Conservation (phyloP, 2,113 vertebrate genomes). For the Elanus axillaris region DNA sequence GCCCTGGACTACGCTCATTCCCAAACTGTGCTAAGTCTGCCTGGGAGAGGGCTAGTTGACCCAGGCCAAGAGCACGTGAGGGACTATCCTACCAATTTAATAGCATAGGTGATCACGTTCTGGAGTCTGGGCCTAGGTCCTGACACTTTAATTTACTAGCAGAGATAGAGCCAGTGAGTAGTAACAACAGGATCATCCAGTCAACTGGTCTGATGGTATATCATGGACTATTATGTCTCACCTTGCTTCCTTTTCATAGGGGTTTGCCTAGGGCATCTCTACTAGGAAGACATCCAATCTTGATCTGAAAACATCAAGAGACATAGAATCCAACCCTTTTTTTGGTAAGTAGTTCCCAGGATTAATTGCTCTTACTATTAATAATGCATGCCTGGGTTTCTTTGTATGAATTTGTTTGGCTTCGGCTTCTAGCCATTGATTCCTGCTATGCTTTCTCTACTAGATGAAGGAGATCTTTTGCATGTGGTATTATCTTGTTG, state of each 20-base stretch:
- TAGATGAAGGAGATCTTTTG: conserved; percentile 53
- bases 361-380: conserved; percentile 58
- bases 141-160: not conserved
- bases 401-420: conserved; percentile 42
- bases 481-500: conserved; percentile 27
- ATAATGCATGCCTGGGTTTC: conserved; percentile 58
- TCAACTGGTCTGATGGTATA: not conserved
- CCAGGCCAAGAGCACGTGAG: not conserved
- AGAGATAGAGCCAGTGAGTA: not conserved
- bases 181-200: conserved; percentile 21
- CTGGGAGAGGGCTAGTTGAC: not conserved
- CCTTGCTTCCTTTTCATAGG: conserved; percentile 26
- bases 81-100: not conserved
- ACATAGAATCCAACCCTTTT: conserved; percentile 22
- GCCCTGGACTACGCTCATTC: not conserved
- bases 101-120: not conserved
- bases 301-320: conserved; percentile 60
- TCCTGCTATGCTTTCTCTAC: conserved; percentile 20
- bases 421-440: conserved; percentile 35
- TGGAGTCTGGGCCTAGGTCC: not conserved
- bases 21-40: not conserved
- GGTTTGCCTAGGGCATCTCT: conserved; percentile 44
- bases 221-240: conserved; percentile 12
- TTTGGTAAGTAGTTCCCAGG: conserved; percentile 59
- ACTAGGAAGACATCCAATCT: conserved; percentile 57